Conservation (phyloP, 2,888 invertebrate genomes). For the Chymomyza caudatula region DNA sequence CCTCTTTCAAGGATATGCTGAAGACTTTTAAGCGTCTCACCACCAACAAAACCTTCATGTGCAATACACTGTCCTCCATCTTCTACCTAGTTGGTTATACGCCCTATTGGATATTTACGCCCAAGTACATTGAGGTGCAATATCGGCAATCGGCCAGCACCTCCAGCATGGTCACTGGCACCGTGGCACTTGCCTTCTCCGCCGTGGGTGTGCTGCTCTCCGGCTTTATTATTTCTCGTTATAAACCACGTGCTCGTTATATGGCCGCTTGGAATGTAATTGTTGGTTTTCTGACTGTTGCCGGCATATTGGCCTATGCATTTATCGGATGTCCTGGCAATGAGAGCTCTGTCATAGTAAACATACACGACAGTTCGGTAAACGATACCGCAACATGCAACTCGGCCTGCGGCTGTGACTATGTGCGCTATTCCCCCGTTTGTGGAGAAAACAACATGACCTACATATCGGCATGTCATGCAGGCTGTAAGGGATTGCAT, state of each 20-base stretch:
- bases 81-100: conserved; percentile 86
- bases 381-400: conserved; percentile 80
- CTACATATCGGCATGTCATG: conserved; percentile 89
- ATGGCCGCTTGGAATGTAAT: conserved; percentile 85
- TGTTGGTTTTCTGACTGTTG: conserved; percentile 82
- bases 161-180: conserved; percentile 82
- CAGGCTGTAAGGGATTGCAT: conserved; percentile 82
- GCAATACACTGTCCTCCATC: conserved; percentile 85
- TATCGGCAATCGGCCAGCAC: conserved; percentile 87
- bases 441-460: conserved; percentile 83
- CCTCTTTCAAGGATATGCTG: conserved; percentile 82
- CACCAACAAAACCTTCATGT: conserved; percentile 84
- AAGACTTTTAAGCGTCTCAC: conserved; percentile 82
- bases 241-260: conserved; percentile 83
- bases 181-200: conserved; percentile 84
- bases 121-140: conserved; percentile 90
- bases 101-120: conserved; percentile 89
- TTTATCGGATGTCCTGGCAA: conserved; percentile 84
- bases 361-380: conserved; percentile 70
- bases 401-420: conserved; percentile 83
- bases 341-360: conserved; percentile 79
- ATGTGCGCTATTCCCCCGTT: conserved; percentile 86
- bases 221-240: conserved; percentile 83
- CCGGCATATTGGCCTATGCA: conserved; percentile 83
- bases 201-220: conserved; percentile 84